These are phyloP conservation scores for Pyrochroa serraticornis DNA, from an alignment of 2,888 invertebrate genomes.

Conservation along the genomic window DNA sequence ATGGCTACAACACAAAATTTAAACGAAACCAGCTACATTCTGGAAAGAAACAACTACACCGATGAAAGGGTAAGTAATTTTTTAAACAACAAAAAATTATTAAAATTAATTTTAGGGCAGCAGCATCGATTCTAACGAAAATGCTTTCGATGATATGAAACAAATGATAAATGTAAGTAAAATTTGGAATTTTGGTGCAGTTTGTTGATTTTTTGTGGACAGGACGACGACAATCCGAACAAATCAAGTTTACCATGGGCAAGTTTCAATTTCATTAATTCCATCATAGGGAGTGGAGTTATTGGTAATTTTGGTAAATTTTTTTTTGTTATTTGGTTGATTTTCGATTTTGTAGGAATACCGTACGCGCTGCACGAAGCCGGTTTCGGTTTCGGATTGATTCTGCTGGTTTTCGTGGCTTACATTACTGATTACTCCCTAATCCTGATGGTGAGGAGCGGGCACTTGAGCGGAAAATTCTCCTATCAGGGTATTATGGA, in stretches of 20 bases:
- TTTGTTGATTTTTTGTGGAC: neutral
- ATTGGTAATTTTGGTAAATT: conserved; percentile 66
- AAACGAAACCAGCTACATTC: conserved; percentile 54
- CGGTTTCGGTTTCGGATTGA: conserved; percentile 78
- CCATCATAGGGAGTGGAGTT: conserved; percentile 85
- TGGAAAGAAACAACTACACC: conserved; percentile 49
- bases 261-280: conserved; percentile 87
- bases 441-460: conserved; percentile 76
- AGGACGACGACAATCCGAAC: conserved; percentile 64
- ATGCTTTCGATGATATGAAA: conserved; percentile 70
- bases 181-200: too few relatives aligned
- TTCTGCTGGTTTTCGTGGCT: conserved; percentile 73
- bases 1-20: conserved; percentile 15
- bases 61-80: conserved; percentile 54
- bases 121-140: conserved; percentile 67
- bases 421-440: conserved; percentile 82
- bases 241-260: conserved; percentile 75
- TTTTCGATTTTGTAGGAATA: conserved; percentile 62
- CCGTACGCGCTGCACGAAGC: conserved; percentile 82
- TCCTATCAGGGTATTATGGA: conserved; percentile 81
- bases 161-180: conserved; percentile 66
- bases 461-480: conserved; percentile 77
- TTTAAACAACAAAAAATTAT: too few relatives aligned
- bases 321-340: too few relatives aligned
- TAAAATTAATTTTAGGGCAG: conserved; percentile 60